phyloP scores from a whole-genome alignment of 2,888 invertebrate genomes.

The Sclerodermus sp. region DNA sequence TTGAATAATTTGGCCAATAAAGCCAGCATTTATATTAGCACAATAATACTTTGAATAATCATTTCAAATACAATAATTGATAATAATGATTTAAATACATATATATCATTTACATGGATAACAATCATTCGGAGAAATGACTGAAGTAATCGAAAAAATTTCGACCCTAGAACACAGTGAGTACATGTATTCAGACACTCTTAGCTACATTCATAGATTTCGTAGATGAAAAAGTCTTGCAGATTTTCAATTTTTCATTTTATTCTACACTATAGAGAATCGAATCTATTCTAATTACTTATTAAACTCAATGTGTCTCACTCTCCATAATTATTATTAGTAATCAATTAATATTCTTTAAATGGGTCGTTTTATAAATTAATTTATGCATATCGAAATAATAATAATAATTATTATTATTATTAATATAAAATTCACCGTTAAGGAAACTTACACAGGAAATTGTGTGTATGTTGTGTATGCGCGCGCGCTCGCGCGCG shows the following conservation, averaged over 20 bases:
- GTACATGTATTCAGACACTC: slow-evolving; percentile 15
- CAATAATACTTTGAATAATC: slow-evolving; percentile 47
- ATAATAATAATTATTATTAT: too few species aligned
- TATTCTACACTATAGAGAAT: background rate
- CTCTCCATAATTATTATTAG: too few species aligned
- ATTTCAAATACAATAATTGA: slow-evolving; percentile 44
- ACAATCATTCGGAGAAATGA: slow-evolving; percentile 37
- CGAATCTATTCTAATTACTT: too few species aligned
- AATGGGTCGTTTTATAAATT: too few species aligned
- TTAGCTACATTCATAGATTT: slow-evolving; percentile 44
- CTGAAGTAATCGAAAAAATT: slow-evolving; percentile 18
- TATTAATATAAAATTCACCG: too few species aligned
- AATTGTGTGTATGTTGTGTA: too few species aligned
- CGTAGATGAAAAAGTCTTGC: background rate
- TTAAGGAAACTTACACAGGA: too few species aligned
- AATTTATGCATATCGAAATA: too few species aligned
- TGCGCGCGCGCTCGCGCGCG: too few species aligned
- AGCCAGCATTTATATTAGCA: slow-evolving; percentile 44
- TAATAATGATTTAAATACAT: slow-evolving; percentile 40
- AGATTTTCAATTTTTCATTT: background rate
- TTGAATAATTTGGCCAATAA: slow-evolving; percentile 34
- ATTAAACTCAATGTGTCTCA: too few species aligned
- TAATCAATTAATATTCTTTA: too few species aligned
- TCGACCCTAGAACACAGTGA: slow-evolving; percentile 25
- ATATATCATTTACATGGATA: slow-evolving; percentile 39